Evolutionary conservation across 2,888 invertebrate genomes (phyloP).

Genomic region (Tinea pellionella): DNA sequence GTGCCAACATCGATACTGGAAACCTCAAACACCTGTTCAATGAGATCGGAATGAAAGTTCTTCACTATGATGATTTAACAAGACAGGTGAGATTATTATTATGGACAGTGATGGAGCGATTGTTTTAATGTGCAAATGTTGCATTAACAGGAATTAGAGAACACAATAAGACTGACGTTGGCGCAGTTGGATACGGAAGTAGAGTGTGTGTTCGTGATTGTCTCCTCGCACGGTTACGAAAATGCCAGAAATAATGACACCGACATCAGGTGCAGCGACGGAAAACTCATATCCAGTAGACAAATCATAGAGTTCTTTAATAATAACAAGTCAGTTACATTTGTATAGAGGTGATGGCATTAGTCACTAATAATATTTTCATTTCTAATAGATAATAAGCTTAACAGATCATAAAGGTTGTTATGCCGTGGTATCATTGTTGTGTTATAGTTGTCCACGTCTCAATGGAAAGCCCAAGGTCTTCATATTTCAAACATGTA

Average conservation of each 20-base stretch:
- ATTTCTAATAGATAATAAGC: too few species aligned
- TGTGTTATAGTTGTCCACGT: background rate
- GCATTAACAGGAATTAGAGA: background rate
- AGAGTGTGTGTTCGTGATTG: constrained; percentile 74
- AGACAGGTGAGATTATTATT: background rate
- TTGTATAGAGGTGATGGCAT: background rate
- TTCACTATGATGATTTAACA: background rate
- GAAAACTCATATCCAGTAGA: constrained; percentile 52
- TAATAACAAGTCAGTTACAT: constrained; percentile 47
- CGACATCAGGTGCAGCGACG: constrained; percentile 72
- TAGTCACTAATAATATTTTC: too few species aligned
- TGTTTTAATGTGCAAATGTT: too few species aligned
- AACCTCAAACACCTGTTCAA: constrained; percentile 70
- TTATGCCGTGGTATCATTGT: too few species aligned
- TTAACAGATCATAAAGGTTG: background rate
- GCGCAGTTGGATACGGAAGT: constrained; percentile 35
- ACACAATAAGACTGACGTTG: background rate
- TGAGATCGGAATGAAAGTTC: constrained; percentile 63
- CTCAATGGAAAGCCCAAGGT: constrained; percentile 32
- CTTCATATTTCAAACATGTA: constrained; percentile 79
- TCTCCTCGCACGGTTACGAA: constrained; percentile 75
- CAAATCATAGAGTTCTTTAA: constrained; percentile 72
- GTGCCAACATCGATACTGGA: constrained; percentile 71
- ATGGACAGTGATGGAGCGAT: background rate
- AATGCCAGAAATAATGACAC: constrained; percentile 52